Evolutionary conservation across 2,888 invertebrate species (phyloP), one percentile per base, ranked within the genome.

Genomic region (Campopleginae sp.): DNA sequence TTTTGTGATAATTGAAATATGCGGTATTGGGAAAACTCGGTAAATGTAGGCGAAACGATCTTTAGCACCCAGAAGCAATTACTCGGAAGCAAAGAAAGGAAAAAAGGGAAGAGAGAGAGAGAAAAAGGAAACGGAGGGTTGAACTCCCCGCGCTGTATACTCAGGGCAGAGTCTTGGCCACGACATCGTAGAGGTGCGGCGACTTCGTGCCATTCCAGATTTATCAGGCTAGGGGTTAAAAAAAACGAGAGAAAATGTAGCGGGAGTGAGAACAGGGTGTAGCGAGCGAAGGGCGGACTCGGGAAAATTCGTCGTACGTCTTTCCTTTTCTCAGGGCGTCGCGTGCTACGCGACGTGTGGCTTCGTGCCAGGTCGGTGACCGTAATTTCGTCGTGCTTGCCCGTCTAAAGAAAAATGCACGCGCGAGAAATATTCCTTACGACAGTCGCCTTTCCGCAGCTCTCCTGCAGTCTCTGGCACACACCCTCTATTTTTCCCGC

Each of bases 391-490:
- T 68, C 83, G 77, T 85, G 80, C 75, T 75, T 70, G 46, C 83
- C 79, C 54, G 81, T 78, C 80, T 75, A 86, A 86, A 87, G 86
- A 86, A 86, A 87, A 87, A 86, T 86, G 82, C 80, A 84, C 80
- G 86, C 86, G 84, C 82, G 86, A 86, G 74, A 87, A 87, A 87
- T 87, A 87, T 86, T 87, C 82, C 84, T 86, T 82, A 80, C 85
- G 80, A 87, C 86, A 77, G 86, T 86, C 84, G n/a, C n/a, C 82
- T 87, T 87, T 82, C 85, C 80, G 80, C 72, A 63, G 71, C 82
- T 77, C 85, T 80, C 74, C 74, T 68, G 80, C 82, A 86, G 82
- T 83, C 80, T 61, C 74, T 46, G 71, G 42, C 72, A 31, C 71
- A 74, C 78, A 61, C 48, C 42, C 68, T 44, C 66, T 44, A 68